A percentile compares a stretch with the other conserved stretches of the same genome.
Conservation (phyloP, 2,797 vertebrate species). For the Basileuterus tristriatus region DNA sequence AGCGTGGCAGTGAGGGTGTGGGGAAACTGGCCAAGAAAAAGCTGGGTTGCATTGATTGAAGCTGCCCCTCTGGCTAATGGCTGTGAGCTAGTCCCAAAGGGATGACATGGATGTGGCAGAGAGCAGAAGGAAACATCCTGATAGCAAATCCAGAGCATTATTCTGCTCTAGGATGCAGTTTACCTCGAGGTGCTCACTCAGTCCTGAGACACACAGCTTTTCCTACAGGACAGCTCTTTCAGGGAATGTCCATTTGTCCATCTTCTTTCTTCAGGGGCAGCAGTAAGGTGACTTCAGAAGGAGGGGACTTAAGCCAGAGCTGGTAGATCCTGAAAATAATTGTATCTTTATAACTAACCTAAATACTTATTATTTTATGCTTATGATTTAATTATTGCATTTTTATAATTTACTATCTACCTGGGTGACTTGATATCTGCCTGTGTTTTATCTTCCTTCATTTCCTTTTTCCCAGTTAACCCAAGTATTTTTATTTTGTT, state of each 20-base stretch:
- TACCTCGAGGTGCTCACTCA: background rate
- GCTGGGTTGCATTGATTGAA: background rate
- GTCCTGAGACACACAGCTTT: background rate
- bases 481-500: background rate
- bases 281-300: background rate
- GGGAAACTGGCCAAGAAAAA: background rate
- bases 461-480: background rate
- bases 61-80: background rate
- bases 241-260: background rate
- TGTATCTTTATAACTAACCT: background rate
- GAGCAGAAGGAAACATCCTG: background rate
- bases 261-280: background rate
- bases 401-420: background rate
- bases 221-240: background rate
- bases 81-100: background rate
- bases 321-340: background rate
- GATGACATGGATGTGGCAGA: background rate
- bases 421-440: background rate
- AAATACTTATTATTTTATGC: background rate
- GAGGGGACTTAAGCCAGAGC: background rate
- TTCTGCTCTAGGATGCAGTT: background rate
- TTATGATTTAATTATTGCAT: background rate
- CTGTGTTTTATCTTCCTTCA: background rate
- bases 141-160: background rate
- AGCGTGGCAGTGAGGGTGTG: background rate